phyloP scores from a whole-genome alignment of 2,113 vertebrate genomes.

The Malurus alboscapulatus region DNA sequence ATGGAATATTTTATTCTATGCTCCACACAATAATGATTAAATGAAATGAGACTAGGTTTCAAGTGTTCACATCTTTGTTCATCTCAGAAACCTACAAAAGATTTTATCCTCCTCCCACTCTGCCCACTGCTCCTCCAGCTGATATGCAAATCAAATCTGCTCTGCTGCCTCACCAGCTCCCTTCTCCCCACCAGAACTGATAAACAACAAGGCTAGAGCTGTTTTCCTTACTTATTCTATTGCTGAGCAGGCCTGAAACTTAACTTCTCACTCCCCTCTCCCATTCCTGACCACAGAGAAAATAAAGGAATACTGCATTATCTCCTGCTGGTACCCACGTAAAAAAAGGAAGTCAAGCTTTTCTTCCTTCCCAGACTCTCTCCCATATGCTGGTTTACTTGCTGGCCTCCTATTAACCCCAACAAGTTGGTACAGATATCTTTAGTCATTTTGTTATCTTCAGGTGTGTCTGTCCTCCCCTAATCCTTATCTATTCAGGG shows the following conservation, averaged over 20 bases:
- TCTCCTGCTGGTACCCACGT: background rate
- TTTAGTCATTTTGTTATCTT: background rate
- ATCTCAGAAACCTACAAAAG: background rate
- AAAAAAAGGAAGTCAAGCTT: background rate
- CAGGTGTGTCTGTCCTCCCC: background rate
- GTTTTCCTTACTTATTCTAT: background rate
- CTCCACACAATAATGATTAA: background rate
- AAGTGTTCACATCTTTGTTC: background rate
- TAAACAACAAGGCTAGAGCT: background rate
- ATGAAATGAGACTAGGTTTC: background rate
- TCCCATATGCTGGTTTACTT: background rate
- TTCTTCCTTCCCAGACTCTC: background rate
- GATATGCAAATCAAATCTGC: background rate
- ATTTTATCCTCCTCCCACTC: background rate
- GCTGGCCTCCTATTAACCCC: background rate
- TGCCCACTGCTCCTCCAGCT: background rate
- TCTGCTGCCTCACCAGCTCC: background rate
- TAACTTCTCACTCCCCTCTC: background rate
- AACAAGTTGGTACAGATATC: background rate
- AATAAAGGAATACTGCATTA: background rate
- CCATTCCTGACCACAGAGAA: background rate
- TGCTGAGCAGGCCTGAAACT: background rate
- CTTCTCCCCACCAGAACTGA: background rate
- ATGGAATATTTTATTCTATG: background rate
- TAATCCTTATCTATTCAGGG: slow-evolving; percentile 11